Evolutionary conservation across 2,888 invertebrate genomes (phyloP), one percentile per base, ranked within the genome.

Genomic region (Drosophila colorata): DNA sequence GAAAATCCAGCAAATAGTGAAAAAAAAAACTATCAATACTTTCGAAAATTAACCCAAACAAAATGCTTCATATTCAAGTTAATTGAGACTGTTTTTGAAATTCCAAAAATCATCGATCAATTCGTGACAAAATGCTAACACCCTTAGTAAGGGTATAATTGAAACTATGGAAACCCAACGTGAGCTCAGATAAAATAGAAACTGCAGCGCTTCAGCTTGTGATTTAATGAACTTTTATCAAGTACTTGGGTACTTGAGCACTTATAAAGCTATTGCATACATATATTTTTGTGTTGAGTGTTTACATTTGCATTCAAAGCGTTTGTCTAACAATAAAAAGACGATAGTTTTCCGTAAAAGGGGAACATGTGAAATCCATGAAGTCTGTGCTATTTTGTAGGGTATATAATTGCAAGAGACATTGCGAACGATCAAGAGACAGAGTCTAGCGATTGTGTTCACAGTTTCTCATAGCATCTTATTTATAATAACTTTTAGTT

Each of bases 251-350:
- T 1, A 31, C 14, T 28, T 28, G n/a, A 9, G 20, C 35, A 35
- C 2, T 20, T 3, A 20, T 20, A 20, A 20, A 20, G 20, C 20
- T 20, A 20, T 20, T 20, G 20, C 20, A 20, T 3, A 20, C 2
- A 20, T 20, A 28, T 9, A 2, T 28, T 2, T 28, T 28, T 9
- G 2, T 28, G 28, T 9, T 28, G n/a, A 37, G n/a, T 60, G n/a
- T 13, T 28, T 5, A 3, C 46, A 33, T 35, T 63, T 47, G 40
- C 51, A 57, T 35, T 31, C 7, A 9, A 33, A 43, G 44, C 37
- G 43, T 49, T n/a, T 18, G n/a, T 13, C 13, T 13, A 31, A 8
- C 2, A 23, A 46, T 40, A 18, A n/a, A 16, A 46, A 61, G 23
- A 23, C 25, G 25, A 47, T 58, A 28, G 47, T 20, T 25, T 25